A percentile compares a stretch with the other conserved stretches of the same genome.
Conservation (phyloP, 2,888 invertebrate species). For the Crematogaster levior region DNA sequence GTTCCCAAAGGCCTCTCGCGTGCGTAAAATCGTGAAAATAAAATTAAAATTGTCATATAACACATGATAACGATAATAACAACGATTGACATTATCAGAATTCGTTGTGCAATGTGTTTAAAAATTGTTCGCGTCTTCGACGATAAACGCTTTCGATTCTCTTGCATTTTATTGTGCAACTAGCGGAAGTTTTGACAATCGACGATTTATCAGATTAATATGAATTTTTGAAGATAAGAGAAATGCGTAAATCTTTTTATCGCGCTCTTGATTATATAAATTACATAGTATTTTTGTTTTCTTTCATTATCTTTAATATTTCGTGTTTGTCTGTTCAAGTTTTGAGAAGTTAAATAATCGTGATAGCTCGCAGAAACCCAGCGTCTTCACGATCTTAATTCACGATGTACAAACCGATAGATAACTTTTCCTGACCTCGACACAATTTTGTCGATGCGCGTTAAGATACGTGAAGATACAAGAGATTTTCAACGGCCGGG, state of each 20-base stretch:
- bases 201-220: neutral
- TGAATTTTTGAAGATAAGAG: neutral
- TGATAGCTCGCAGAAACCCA: slow-evolving; percentile 1
- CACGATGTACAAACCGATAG: slow-evolving; percentile 3
- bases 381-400: neutral
- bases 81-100: neutral
- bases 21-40: slow-evolving; percentile 44
- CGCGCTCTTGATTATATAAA: neutral
- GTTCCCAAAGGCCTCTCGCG: slow-evolving; percentile 24
- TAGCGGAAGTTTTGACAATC: neutral
- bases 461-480: slow-evolving; percentile 23
- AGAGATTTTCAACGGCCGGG: slow-evolving; percentile 32
- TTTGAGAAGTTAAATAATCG: neutral
- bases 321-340: neutral
- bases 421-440: slow-evolving; percentile 58
- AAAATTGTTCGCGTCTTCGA: neutral
- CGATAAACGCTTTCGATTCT: neutral
- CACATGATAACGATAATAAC: neutral
- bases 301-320: neutral
- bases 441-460: slow-evolving; percentile 40
- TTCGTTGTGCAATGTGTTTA: neutral
- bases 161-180: neutral
- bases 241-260: neutral
- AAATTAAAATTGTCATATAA: slow-evolving; percentile 39
- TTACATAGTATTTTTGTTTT: neutral